Base-by-base conservation (phyloP, 2,113 vertebrate species). In the Eidolon helvum region DNA sequence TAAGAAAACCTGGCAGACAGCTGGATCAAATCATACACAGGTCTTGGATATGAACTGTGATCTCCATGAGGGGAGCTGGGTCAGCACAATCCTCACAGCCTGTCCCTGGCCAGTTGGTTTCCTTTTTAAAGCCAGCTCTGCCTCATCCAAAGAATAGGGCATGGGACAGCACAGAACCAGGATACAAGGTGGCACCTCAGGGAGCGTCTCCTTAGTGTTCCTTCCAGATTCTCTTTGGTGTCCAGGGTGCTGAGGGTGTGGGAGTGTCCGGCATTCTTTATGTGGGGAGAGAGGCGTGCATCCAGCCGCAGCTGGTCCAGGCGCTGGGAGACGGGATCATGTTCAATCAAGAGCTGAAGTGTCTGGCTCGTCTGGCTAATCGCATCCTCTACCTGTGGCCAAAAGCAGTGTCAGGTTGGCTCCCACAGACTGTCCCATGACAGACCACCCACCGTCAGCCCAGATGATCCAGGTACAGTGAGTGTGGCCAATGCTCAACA, bases 281-380 rank as follows among this genome's bases (percentile, higher is more conserved):
- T 98, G 80, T 99, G 99, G 33, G 98, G 98, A 24, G 99, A 98
- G 4, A 99, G 99, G 0, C 98, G 99, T 7, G 99, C 98, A 63
- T 99, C 99, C 95, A 99, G 98, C 38, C 98, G 98, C 5, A 99
- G 98, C 45, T 98, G 98, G 97, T 99, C 99, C 84, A 99, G 96
- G 84, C 98, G 99, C 98, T 99, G 99, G 5, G 99, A 99, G 96
- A 99, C 99, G 0, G 99, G 99, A 97, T 99, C 99, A 0, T 99
- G 99, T 96, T 99, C 99, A 7, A 99, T 99, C 43, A 99, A 98
- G 97, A 99, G 99, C 98, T 99, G 99, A 71, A 99, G 99, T 0
- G 99, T 99, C 98, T 99, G 99, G 98, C 99, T 99, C 10, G 99
- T 99, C 97, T 98, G 98, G 98, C 99, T 99, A 96, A 99, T 99